These are phyloP conservation scores for Aphodius granarius DNA, from an alignment of 2,888 invertebrate species.

Conservation along the genomic window DNA sequence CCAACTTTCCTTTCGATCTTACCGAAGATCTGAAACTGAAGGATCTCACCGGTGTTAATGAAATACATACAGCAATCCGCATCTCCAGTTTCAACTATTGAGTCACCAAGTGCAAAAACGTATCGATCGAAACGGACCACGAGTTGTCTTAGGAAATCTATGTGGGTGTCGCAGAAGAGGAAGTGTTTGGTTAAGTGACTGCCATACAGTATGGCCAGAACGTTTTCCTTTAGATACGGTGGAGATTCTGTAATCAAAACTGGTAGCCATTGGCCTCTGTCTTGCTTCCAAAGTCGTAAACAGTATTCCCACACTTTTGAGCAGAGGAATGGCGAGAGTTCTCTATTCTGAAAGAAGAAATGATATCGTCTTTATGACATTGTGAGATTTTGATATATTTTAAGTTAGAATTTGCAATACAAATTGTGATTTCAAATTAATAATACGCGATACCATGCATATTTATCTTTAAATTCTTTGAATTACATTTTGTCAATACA, in stretches of 20 bases:
- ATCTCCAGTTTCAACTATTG: constrained; percentile 58
- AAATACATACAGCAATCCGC: constrained; percentile 60
- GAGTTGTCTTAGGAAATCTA: constrained; percentile 57
- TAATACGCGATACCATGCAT: too few relatives aligned
- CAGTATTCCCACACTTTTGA: constrained; percentile 60
- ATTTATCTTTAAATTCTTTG: too few relatives aligned
- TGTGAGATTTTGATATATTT: background rate
- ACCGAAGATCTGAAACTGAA: constrained; percentile 26
- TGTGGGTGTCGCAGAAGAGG: constrained; percentile 55
- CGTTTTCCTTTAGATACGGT: constrained; percentile 44
- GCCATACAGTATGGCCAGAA: constrained; percentile 58
- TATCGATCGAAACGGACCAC: constrained; percentile 57
- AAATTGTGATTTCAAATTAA: too few relatives aligned
- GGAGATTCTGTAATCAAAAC: constrained; percentile 34
- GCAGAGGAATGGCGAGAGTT: constrained; percentile 44
- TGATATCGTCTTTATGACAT: background rate
- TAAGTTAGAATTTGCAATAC: background rate
- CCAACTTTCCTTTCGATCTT: constrained; percentile 22
- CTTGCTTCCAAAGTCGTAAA: constrained; percentile 56
- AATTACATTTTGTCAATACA: too few relatives aligned
- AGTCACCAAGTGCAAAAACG: constrained; percentile 58
- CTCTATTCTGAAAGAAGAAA: constrained; percentile 25
- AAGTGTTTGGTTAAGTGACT: constrained; percentile 55
- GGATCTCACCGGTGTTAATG: constrained; percentile 58
- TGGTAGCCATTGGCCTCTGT: constrained; percentile 57